phyloP scores from a whole-genome alignment of 1,140 invertebrate genomes.

The Nephotettix cincticeps region DNA sequence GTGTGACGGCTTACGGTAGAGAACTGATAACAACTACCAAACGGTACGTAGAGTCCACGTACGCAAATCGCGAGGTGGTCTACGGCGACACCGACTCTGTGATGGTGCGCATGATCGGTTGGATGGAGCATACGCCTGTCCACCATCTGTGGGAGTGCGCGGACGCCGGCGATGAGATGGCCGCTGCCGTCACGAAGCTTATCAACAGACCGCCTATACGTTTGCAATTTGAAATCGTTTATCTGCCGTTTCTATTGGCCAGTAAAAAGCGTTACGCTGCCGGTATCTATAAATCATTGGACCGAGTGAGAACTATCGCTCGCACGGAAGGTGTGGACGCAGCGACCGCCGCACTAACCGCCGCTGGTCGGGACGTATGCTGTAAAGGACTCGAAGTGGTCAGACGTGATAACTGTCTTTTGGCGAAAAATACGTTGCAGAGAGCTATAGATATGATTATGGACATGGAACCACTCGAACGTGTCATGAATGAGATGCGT shows the following conservation, averaged over 20 bases:
- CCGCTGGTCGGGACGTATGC: neutral
- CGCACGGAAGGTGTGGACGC: neutral
- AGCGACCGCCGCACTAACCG: no score
- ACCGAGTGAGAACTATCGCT: neutral
- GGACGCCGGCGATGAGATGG: neutral
- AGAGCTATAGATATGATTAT: neutral
- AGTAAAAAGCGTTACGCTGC: conserved; percentile 1
- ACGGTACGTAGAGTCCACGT: neutral
- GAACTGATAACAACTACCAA: neutral
- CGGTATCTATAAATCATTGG: neutral
- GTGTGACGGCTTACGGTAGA: neutral
- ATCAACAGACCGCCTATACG: neutral
- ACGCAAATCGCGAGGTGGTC: neutral
- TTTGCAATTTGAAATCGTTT: neutral
- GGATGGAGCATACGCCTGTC: neutral
- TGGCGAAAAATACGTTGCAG: neutral
- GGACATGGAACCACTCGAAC: neutral
- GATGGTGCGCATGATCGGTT: neutral
- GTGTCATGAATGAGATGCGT: neutral
- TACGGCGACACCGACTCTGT: neutral
- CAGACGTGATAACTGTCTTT: neutral
- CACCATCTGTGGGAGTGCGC: neutral
- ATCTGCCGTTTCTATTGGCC: neutral
- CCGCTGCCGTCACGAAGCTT: neutral
- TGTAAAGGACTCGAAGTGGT: neutral